Conservation (phyloP, 1,140 invertebrate genomes). For the Gryon sp. region DNA sequence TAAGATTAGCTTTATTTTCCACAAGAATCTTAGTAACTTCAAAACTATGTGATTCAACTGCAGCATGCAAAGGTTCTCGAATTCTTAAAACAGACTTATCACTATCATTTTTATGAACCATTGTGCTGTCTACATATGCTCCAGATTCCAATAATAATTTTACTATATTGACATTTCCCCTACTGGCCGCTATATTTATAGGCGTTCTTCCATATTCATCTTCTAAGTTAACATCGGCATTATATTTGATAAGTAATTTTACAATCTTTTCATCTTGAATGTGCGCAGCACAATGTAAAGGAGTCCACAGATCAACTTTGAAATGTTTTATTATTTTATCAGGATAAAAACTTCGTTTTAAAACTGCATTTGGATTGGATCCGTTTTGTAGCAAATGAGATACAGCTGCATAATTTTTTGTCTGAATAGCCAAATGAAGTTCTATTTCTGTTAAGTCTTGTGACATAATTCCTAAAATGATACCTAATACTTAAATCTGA, state of each 20-base stretch:
- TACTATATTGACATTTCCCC: conserved; percentile 35
- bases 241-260: conserved; percentile 16
- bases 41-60: conserved; percentile 35
- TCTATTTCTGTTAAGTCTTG: conserved; percentile 1
- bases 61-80: conserved; percentile 52
- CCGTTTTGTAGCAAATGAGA: conserved; percentile 8
- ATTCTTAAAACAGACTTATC: conserved; percentile 19
- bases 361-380: conserved; percentile 16
- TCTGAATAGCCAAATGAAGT: conserved; percentile 31
- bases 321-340: conserved; percentile 18
- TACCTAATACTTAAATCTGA: too few species aligned
- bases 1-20: conserved; percentile 32
- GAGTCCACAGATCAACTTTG: conserved; percentile 41
- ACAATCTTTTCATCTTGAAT: conserved; percentile 29
- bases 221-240: conserved; percentile 37
- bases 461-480: not conserved
- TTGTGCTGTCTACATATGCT: conserved; percentile 28
- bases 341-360: conserved; percentile 20
- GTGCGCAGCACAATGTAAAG: conserved; percentile 49
- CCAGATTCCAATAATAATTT: conserved; percentile 23
- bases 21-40: conserved; percentile 29
- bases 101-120: not conserved
- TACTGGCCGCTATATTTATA: conserved; percentile 48
- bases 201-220: conserved; percentile 53
- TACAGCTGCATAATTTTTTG: conserved; percentile 9